Conservation (phyloP, 2,888 invertebrate genomes). For the Oxystoma pomonae region DNA sequence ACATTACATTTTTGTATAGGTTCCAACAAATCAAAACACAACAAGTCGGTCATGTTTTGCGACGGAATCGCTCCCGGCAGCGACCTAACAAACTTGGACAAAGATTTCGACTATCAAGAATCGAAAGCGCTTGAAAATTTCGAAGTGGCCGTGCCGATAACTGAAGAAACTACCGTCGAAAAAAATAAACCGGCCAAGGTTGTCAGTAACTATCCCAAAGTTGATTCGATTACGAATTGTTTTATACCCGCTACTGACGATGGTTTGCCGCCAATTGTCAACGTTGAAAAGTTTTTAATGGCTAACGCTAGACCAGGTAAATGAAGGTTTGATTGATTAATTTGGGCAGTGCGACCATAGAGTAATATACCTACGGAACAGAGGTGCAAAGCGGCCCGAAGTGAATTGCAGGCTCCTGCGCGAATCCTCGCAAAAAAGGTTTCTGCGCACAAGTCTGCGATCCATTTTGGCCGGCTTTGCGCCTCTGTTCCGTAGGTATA, state of each 20-base stretch:
- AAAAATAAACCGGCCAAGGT: neutral
- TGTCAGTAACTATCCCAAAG: conserved; percentile 18
- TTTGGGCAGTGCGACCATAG: no score
- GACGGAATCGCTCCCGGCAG: conserved; percentile 87
- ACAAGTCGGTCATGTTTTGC: conserved; percentile 81
- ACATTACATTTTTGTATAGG: conserved; percentile 38
- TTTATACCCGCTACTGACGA: conserved; percentile 54
- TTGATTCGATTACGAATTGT: conserved; percentile 53
- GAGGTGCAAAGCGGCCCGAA: no score
- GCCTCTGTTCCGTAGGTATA: no score
- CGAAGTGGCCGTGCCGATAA: neutral
- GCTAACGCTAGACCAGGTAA: neutral
- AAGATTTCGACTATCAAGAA: conserved; percentile 47
- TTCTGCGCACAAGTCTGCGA: no score
- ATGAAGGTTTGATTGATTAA: neutral
- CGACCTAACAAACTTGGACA: conserved; percentile 76
- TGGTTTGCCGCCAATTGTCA: conserved; percentile 55
- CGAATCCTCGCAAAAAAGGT: no score
- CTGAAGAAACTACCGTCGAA: neutral
- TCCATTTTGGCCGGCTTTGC: no score
- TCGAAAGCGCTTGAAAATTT: neutral
- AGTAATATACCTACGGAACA: no score
- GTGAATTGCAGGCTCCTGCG: no score
- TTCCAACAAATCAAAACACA: conserved; percentile 52
- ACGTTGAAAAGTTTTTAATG: conserved; percentile 1